Evolutionary conservation across 2,888 invertebrate genomes (phyloP), one percentile per base, ranked within the genome.

Genomic region (Ceriagrion tenellum): DNA sequence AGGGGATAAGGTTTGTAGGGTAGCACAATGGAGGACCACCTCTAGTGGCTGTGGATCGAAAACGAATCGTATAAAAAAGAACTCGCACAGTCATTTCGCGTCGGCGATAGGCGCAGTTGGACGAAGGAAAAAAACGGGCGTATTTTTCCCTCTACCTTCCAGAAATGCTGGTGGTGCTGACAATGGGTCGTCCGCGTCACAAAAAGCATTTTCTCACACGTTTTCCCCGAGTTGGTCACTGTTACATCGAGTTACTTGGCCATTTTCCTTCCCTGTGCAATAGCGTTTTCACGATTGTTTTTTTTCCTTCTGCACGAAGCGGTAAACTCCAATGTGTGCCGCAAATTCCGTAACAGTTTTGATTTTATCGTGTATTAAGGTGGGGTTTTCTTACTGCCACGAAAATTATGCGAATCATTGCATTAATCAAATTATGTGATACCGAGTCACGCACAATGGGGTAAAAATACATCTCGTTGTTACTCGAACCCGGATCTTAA

Each of bases 151-250:
- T 35, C 81, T n/a, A 3, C 35, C 63, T 63, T 59, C 20, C 4
- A 23, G 89, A 93, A 47, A 93, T 55, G 55, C 47, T 23, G 69
- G 63, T 30, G 59, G 59, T 59, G 16, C 93, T 40, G 63, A 23
- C 40, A 63, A 91, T 63, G 55, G 40, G 40, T 35, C 35, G 63
- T 35, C 30, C n/a, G 20, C 26, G 63, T 16, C 40, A 26, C 40
- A 63, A 69, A 91, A 63, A 63, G 59, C 12, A 40, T 81, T 81
- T 81, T 81, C 81, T 81, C 81, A 81, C 69, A 18, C 69, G 93
- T 74, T 69, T 69, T 35, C 93, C 47, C 47, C 69, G 93, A 69
- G 69, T 93, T 93, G 69, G 93, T 93, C 69, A 69, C 74, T 59
- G 69, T 47, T 47, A 47, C 69, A n/a, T 63, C 47, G 47, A 81